Evolutionary conservation across 1,140 invertebrate genomes (phyloP).

Genomic region (Battus philenor): DNA sequence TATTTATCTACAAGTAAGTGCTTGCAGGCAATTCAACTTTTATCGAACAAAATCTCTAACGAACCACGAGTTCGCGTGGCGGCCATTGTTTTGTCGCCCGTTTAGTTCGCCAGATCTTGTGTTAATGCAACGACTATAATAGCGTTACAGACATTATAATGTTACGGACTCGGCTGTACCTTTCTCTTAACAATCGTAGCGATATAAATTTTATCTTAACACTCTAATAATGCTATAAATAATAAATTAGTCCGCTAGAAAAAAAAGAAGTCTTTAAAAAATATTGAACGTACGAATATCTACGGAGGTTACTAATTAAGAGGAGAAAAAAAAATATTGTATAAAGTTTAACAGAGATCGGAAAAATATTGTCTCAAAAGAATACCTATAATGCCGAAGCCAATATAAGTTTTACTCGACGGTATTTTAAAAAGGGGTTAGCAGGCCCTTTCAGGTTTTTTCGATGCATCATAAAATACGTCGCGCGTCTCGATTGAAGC

Average conservation of each 20-base stretch:
- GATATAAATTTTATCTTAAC: too few species aligned
- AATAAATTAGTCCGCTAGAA: too few species aligned
- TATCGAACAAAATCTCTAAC: constrained; percentile 46
- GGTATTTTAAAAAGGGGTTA: constrained; percentile 50
- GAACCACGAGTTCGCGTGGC: constrained; percentile 26
- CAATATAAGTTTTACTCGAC: constrained; percentile 32
- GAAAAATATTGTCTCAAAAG: too few species aligned
- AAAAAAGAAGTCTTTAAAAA: too few species aligned
- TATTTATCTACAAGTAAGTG: too few species aligned
- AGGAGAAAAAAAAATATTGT: too few species aligned
- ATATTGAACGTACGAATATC: too few species aligned
- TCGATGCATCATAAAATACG: neutral
- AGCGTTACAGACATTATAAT: neutral
- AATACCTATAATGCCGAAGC: constrained; percentile 25
- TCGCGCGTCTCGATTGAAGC: constrained; percentile 23
- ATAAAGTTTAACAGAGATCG: too few species aligned
- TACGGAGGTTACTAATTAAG: too few species aligned
- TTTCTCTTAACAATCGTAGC: too few species aligned
- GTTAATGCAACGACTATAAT: constrained; percentile 8
- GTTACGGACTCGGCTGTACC: neutral
- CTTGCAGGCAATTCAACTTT: constrained; percentile 49
- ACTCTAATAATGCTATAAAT: too few species aligned
- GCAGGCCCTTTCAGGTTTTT: constrained; percentile 42
- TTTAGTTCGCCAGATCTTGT: constrained; percentile 20
- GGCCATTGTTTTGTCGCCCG: constrained; percentile 50